phyloP scores from a whole-genome alignment of 2,113 vertebrate genomes.

The Cyprinodon tularosa region DNA sequence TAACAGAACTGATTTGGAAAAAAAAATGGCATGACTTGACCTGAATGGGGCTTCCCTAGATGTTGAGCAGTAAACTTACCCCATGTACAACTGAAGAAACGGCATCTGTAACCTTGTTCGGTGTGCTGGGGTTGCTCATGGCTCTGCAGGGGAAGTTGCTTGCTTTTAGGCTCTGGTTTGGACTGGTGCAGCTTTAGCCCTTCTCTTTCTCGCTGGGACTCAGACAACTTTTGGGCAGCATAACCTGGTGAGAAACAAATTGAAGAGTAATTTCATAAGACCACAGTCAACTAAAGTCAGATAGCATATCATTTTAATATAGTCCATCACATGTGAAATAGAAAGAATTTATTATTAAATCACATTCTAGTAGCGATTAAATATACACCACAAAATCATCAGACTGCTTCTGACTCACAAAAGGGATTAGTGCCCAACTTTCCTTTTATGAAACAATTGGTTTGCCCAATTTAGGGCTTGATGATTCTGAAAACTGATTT shows the following conservation, averaged over 20 bases:
- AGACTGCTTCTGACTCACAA: too few relatives aligned
- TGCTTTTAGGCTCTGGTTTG: constrained; percentile 38
- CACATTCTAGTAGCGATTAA: background rate
- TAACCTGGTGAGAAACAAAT: constrained; percentile 76
- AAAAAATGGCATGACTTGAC: constrained; percentile 14
- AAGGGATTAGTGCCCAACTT: too few relatives aligned
- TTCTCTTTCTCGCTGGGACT: constrained; percentile 85
- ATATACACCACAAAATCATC: too few relatives aligned
- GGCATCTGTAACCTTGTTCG: constrained; percentile 61
- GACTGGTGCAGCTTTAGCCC: constrained; percentile 75
- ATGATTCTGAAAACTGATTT: too few relatives aligned
- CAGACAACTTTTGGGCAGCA: constrained; percentile 82
- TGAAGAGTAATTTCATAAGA: constrained; percentile 17
- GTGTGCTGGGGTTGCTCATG: constrained; percentile 73
- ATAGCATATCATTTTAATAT: background rate
- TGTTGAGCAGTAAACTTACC: constrained; percentile 64
- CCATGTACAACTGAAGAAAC: constrained; percentile 64
- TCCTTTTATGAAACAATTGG: too few relatives aligned
- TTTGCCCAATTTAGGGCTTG: too few relatives aligned
- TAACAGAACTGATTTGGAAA: background rate
- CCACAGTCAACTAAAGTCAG: constrained; percentile 2
- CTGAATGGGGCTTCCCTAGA: constrained; percentile 1
- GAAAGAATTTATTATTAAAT: background rate
- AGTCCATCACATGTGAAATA: background rate
- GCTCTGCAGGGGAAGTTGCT: constrained; percentile 51